Evolutionary conservation across 2,113 vertebrate genomes (phyloP), one percentile per base, ranked within the genome.

Genomic region (Glaucomys volans): DNA sequence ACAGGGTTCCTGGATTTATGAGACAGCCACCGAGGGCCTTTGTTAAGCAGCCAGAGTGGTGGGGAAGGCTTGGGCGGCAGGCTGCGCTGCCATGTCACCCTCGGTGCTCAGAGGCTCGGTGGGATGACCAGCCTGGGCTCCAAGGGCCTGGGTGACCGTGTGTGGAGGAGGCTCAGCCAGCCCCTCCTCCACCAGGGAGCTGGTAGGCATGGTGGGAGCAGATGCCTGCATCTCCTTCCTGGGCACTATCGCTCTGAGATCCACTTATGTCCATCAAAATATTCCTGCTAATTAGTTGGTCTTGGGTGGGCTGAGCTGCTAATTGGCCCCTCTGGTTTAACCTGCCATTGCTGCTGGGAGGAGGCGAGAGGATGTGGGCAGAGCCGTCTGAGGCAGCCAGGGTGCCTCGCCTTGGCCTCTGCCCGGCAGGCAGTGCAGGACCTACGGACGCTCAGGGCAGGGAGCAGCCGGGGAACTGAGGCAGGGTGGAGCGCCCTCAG

Each of bases 341-440:
- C 66, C 94, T 82, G 79, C 95, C 81, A 81, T 88, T 95, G 91
- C 37, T 50, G 20, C 81, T 76, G 67, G 82, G 67, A 10, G 28
- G 18, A 28, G 26, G 72, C 67, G 75, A 76, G 44, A 85, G 50
- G 79, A 16, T 44, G 47, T 59, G 47, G 50, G 66, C 87, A 52
- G 69, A 35, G 69, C 28, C 77, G 32, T 50, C 64, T n/a, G 13
- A 47, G 76, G 89, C 28, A 6, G 30, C 54, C 24, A 62, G 59
- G 59, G 59, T 59, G 40, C 18, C 26, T 50, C 26, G 85, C 6
- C 10, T 35, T 77, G 17, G 0, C 40, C 4, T 0, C 67, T 30
- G 32, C 26, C 42, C 22, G 22, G 40, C 1, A 8, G 77, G 50
- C 0, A 32, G 59, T 28, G 47, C 0, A 3, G 76, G 67, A 67